These are phyloP conservation scores for Phrynocephalus vlangalii DNA, from an alignment of 2,797 vertebrate genomes.

Conservation along the genomic window DNA sequence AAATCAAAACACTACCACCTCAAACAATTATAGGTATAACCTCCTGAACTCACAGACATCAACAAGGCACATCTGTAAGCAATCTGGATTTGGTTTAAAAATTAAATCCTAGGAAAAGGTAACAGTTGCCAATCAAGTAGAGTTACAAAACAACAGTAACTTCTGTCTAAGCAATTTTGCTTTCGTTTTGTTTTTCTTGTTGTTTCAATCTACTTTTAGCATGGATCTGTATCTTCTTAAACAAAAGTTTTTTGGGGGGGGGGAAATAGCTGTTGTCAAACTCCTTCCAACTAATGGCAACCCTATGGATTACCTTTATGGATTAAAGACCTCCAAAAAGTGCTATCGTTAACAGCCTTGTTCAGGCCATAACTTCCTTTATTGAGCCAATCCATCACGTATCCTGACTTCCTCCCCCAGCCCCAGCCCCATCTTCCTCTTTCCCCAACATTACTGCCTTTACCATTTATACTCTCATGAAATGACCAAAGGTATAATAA, in stretches of 20 bases:
- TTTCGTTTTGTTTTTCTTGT: neutral
- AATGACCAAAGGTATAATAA: no score
- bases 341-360: neutral
- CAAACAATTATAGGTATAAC: constrained; percentile 3
- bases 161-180: neutral
- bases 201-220: neutral
- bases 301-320: neutral
- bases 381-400: no score
- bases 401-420: no score
- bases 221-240: neutral
- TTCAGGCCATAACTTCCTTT: neutral
- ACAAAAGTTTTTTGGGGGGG: neutral
- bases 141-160: constrained; percentile 5
- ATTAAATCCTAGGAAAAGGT: constrained; percentile 8
- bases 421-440: no score
- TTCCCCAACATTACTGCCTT: no score
- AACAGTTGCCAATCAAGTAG: constrained; percentile 28
- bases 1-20: constrained; percentile 44
- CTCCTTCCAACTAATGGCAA: no score
- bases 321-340: neutral
- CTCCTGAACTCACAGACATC: neutral
- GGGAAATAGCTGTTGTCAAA: neutral
- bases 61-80: neutral
- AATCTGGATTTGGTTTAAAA: constrained; percentile 28
- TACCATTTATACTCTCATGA: no score